A percentile compares a stretch with the other conserved stretches of the same genome.
Evolutionary conservation across 53 echinoderm and acorn worm genomes (phyloP).

Genomic region (Henricia sp.): DNA sequence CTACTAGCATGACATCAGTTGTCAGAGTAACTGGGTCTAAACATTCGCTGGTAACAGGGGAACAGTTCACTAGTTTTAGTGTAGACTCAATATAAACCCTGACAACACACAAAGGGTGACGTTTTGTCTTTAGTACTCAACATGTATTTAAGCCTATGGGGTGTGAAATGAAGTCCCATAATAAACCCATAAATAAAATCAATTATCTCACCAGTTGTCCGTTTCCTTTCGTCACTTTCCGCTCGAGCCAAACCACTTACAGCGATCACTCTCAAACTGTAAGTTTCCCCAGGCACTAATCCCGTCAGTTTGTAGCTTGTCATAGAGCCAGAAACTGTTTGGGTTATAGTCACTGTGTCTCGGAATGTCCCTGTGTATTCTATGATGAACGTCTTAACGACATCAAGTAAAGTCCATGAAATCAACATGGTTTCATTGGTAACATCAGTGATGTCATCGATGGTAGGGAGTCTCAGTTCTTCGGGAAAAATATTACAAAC

Average conservation of each 20-base stretch:
- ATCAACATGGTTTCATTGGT: slow-evolving; percentile 42
- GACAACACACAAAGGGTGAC: no score
- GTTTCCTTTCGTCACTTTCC: slow-evolving; percentile 16
- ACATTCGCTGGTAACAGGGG: no score
- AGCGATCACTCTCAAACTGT: slow-evolving; percentile 27
- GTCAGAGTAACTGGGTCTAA: no score
- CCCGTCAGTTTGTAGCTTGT: slow-evolving; percentile 8
- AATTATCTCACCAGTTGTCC: slow-evolving; percentile 27
- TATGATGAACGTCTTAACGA: slow-evolving; percentile 18
- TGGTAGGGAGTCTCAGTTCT: slow-evolving; percentile 33
- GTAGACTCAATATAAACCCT: no score
- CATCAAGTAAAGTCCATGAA: slow-evolving; percentile 19
- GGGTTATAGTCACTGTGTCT: neutral
- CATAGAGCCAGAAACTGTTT: neutral
- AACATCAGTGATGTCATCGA: slow-evolving; percentile 11
- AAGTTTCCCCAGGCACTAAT: slow-evolving; percentile 31
- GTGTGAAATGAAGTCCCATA: no score
- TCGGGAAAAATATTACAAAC: no score
- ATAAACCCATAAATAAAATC: no score
- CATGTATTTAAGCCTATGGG: no score
- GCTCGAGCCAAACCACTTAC: slow-evolving; percentile 5
- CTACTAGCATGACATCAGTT: no score
- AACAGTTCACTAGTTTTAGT: no score
- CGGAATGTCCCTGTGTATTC: neutral
- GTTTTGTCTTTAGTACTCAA: no score